Conservation (phyloP, 2,888 invertebrate genomes). For the Troilus luridus region DNA sequence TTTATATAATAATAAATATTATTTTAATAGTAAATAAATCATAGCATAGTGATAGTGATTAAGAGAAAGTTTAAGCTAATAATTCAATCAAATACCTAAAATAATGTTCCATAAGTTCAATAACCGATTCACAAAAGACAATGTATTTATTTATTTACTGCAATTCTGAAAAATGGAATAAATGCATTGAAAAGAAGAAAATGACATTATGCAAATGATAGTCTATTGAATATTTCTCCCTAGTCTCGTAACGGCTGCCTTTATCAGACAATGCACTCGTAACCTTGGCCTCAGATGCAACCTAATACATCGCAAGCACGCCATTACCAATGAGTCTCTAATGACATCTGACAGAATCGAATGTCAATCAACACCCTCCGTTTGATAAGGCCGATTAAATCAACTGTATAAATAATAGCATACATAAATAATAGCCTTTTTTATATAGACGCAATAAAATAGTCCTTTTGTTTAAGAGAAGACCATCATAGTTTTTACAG, state of each 20-base stretch:
- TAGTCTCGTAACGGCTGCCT: neutral
- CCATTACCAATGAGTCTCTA: constrained; percentile 3
- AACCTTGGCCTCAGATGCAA: constrained; percentile 49
- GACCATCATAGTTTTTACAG: no score
- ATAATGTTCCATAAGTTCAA: neutral
- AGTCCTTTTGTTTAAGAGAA: no score
- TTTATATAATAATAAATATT: no score
- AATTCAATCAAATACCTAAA: no score
- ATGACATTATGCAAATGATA: neutral
- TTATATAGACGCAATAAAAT: no score
- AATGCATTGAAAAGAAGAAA: neutral
- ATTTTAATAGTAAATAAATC: no score
- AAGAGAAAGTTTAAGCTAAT: no score
- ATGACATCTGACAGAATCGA: constrained; percentile 13
- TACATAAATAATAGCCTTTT: no score
- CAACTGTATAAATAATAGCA: neutral
- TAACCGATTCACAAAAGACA: neutral
- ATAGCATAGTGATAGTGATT: no score
- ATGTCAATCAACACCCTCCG: neutral
- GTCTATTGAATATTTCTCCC: constrained; percentile 22
- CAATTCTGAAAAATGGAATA: neutral
- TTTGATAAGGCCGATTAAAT: neutral
- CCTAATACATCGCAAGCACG: constrained; percentile 14
- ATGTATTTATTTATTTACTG: neutral
- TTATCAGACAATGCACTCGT: constrained; percentile 45